Percentiles rank a stretch among this genome's conserved stretches.
phyloP scores from a whole-genome alignment of 2,113 vertebrate species.

The Balaeniceps rex region DNA sequence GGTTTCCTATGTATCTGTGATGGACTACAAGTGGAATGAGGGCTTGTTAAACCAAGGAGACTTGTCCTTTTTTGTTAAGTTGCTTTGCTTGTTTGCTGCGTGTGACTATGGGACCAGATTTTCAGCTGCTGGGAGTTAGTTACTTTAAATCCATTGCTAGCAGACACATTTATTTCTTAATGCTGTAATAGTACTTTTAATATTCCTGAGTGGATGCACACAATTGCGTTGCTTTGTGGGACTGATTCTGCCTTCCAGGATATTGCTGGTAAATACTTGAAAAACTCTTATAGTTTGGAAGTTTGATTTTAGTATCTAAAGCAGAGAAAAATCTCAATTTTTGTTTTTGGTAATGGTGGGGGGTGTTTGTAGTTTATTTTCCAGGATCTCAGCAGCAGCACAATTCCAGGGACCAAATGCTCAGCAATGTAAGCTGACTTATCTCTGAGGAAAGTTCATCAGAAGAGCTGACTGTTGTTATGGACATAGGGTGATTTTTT shows the following conservation, averaged over 20 bases:
- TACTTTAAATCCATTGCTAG: neutral
- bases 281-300: neutral
- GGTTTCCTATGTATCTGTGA: neutral
- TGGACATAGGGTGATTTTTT: constrained; percentile 2
- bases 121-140: neutral
- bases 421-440: neutral
- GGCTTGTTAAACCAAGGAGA: neutral
- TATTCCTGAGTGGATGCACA: neutral
- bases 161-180: neutral
- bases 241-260: neutral
- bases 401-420: neutral
- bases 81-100: neutral
- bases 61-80: neutral
- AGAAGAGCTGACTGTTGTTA: neutral
- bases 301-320: neutral
- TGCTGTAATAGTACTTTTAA: neutral
- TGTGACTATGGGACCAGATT: neutral
- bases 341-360: neutral
- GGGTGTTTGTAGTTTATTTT: neutral
- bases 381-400: neutral
- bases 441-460: neutral
- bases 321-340: neutral
- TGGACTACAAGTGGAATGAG: neutral
- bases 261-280: neutral
- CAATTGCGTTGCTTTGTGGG: neutral